Evolutionary conservation across 2,797 vertebrate genomes (phyloP).

Genomic region (Schizopygopsis pylzovi): DNA sequence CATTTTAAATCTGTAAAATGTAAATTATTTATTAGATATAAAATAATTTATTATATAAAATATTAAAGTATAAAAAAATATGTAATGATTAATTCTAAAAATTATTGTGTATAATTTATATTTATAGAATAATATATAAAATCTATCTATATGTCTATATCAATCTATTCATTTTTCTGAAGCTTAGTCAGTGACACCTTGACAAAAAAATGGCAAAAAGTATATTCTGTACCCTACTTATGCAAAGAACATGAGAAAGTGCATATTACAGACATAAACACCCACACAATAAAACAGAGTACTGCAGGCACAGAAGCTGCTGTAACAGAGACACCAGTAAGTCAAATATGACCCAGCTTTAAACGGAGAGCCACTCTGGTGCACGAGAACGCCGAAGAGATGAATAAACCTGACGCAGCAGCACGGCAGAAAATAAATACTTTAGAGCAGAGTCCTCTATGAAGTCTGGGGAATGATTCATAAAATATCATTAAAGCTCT

Average conservation of each 20-base stretch:
- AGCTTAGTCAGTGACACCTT: not conserved
- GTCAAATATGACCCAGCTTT: conserved; percentile 23
- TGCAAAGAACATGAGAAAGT: not conserved
- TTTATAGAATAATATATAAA: not conserved
- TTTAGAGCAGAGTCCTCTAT: conserved; percentile 53
- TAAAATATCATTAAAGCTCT: conserved; percentile 58
- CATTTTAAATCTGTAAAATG: not conserved
- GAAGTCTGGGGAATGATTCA: conserved; percentile 57
- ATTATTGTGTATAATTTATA: not conserved
- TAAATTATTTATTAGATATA: not conserved
- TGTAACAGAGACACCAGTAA: conserved; percentile 28
- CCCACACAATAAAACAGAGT: not conserved
- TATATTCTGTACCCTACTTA: not conserved
- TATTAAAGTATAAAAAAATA: no score
- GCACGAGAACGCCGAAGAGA: conserved; percentile 42
- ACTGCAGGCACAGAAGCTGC: not conserved
- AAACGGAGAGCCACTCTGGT: not conserved
- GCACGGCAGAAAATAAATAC: conserved; percentile 62
- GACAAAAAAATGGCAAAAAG: not conserved
- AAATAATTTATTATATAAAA: not conserved
- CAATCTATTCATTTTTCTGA: not conserved
- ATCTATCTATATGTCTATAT: not conserved
- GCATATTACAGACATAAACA: not conserved
- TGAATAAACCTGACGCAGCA: conserved; percentile 50
- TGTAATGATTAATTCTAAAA: no score